phyloP scores from a whole-genome alignment of 2,113 vertebrate genomes.

The Australoheros scitulus region DNA sequence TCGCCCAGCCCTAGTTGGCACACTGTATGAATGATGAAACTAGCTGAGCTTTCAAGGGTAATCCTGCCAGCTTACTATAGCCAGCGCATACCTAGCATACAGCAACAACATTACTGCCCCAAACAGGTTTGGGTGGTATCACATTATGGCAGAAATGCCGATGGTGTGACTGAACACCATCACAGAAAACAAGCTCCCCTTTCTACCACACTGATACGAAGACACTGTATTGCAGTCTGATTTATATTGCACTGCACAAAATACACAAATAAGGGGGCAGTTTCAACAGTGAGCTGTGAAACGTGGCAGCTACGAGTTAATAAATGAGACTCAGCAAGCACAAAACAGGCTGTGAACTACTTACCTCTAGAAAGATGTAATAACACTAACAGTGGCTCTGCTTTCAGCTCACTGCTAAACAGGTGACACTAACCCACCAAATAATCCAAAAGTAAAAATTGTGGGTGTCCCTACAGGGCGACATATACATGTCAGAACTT shows the following conservation, averaged over 20 bases:
- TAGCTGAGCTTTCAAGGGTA: accelerated
- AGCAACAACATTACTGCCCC: neutral
- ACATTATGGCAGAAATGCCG: neutral
- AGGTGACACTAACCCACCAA: neutral
- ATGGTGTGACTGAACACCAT: neutral
- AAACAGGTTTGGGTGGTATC: neutral
- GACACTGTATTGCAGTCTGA: neutral
- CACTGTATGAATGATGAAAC: neutral
- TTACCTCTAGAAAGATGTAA: neutral
- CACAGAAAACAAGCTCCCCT: neutral
- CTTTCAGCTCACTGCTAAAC: neutral
- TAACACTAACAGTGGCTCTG: neutral
- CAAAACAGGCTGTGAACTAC: neutral
- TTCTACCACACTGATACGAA: neutral
- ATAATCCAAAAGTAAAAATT: neutral
- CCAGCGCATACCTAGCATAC: neutral
- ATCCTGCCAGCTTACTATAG: neutral
- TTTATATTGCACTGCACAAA: neutral
- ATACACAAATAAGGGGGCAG: neutral
- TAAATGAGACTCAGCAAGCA: neutral
- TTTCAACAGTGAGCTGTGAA: neutral
- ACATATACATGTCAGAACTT: neutral
- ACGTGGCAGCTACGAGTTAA: neutral
- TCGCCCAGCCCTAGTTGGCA: too few species aligned
- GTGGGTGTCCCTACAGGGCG: neutral